Conservation (phyloP, 2,797 vertebrate genomes). For the Gymnodraco acuticeps region DNA sequence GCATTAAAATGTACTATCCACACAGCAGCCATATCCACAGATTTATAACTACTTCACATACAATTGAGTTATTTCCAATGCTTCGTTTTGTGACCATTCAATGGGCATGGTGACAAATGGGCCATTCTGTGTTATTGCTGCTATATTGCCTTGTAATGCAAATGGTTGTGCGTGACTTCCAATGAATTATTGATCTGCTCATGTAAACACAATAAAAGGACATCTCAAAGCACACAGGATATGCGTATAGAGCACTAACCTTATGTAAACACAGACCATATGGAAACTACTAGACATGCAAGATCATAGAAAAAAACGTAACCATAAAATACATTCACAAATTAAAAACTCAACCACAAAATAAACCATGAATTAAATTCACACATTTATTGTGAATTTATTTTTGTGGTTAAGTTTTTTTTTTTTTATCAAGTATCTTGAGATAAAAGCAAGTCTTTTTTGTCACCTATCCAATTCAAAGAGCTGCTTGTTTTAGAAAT, state of each 20-base stretch:
- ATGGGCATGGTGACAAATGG: conserved; percentile 46
- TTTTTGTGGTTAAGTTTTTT: no score
- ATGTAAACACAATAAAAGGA: conserved; percentile 53
- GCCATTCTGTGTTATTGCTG: conserved; percentile 51
- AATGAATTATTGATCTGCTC: conserved; percentile 70
- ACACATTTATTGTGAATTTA: no score
- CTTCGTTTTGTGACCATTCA: conserved; percentile 18
- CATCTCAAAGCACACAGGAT: conserved; percentile 25
- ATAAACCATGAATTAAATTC: no score
- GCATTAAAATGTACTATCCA: conserved; percentile 22
- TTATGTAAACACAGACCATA: conserved; percentile 41
- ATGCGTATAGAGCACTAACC: conserved; percentile 31
- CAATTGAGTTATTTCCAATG: conserved; percentile 1
- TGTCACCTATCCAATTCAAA: conserved; percentile 35
- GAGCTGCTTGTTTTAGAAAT: conserved; percentile 24
- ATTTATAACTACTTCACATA: conserved; percentile 32
- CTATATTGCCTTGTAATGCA: conserved; percentile 56
- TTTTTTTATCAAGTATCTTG: no score
- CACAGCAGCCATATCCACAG: conserved; percentile 8
- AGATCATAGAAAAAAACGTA: conserved; percentile 12
- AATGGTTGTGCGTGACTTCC: conserved; percentile 34
- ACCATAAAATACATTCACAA: conserved; percentile 23
- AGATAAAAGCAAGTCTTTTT: conserved; percentile 1
- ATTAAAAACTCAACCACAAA: not conserved
- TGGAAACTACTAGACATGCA: conserved; percentile 25